A percentile compares a stretch with the other conserved stretches of the same genome.
Conservation (phyloP, 2,888 invertebrate species). For the Dermolepida albohirtum region DNA sequence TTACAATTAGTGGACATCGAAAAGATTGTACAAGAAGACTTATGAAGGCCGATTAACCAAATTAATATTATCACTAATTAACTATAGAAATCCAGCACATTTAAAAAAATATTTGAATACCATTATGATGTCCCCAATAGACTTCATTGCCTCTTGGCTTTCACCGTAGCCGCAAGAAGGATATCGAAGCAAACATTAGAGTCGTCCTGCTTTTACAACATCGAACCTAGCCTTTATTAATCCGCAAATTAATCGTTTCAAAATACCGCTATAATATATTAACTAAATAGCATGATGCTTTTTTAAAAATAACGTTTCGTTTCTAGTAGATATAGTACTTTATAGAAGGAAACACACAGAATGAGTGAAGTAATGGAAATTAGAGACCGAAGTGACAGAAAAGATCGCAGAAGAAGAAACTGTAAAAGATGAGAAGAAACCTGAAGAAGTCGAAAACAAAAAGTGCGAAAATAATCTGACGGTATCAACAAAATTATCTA, state of each 20-base stretch:
- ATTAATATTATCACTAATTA: constrained; percentile 27
- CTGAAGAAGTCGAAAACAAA: constrained; percentile 21
- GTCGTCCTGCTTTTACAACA: constrained; percentile 37
- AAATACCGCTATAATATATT: constrained; percentile 5
- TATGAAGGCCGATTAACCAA: constrained; percentile 18
- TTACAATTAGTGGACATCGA: no score
- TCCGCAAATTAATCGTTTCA: neutral
- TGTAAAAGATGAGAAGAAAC: constrained; percentile 10
- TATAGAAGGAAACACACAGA: neutral
- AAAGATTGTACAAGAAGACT: neutral
- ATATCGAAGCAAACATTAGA: constrained; percentile 26
- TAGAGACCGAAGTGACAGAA: constrained; percentile 13
- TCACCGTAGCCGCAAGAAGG: constrained; percentile 44
- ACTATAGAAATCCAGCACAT: constrained; percentile 25
- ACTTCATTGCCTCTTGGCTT: constrained; percentile 47
- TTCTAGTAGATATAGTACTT: neutral
- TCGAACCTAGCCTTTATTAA: constrained; percentile 14
- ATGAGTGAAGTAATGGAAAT: constrained; percentile 23
- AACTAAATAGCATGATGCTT: no score
- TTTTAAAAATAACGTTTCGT: no score
- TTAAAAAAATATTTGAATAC: constrained; percentile 40
- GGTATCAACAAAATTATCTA: constrained; percentile 64
- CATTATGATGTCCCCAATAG: constrained; percentile 48
- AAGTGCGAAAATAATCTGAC: constrained; percentile 51
- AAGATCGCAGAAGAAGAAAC: constrained; percentile 10